Conservation (phyloP, 2,113 vertebrate species). For the Aegithalos caudatus region DNA sequence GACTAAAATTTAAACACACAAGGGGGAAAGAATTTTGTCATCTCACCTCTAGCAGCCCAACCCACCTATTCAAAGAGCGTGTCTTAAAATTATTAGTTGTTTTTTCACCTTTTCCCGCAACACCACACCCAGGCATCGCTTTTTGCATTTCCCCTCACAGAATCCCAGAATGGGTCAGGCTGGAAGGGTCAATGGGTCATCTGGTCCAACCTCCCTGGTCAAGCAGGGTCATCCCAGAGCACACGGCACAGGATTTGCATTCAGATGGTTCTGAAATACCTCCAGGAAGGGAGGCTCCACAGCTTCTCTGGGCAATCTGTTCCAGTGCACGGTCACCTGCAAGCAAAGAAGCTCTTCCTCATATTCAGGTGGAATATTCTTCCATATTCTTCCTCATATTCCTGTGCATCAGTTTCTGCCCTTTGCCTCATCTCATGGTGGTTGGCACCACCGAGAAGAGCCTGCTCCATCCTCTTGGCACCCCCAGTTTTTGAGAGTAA, state of each 20-base stretch:
- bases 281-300: not conserved
- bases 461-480: not conserved
- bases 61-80: not conserved
- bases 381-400: no score
- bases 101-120: not conserved
- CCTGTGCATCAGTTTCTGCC: not conserved
- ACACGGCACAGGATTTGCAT: accelerated
- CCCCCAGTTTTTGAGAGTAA: not conserved
- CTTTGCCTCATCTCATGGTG: accelerated
- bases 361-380: not conserved
- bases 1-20: not conserved
- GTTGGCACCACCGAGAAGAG: accelerated
- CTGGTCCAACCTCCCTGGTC: not conserved
- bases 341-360: not conserved
- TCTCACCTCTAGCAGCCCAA: not conserved
- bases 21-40: no score
- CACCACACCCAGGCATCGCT: not conserved
- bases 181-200: not conserved
- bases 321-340: not conserved
- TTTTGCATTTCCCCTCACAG: not conserved
- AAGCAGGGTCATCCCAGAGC: not conserved
- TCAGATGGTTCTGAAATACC: not conserved
- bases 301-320: not conserved
- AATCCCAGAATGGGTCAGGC: not conserved
- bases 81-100: not conserved